Evolutionary conservation across 2,888 invertebrate species (phyloP), one percentile per base, ranked within the genome.

Genomic region (Diabrotica balteata): DNA sequence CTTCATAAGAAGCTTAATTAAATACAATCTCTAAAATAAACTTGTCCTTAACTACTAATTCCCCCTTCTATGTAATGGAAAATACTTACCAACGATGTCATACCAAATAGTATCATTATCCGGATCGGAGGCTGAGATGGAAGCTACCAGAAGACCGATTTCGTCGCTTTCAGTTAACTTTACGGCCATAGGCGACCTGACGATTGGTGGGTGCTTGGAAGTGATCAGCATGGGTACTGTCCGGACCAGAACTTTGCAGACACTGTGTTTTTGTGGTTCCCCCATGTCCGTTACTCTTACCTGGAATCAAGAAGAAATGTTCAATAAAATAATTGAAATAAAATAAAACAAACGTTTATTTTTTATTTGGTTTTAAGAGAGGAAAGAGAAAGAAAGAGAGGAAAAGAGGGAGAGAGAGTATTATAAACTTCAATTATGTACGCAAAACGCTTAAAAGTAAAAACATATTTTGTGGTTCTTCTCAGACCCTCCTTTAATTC

Each of bases 51-150:
- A 32, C 32, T 32, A 32, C 32, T 32, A 32, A 32, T 32, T 32
- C 32, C 32, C 32, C 32, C 0, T 32, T 32, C 4, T 32, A 32
- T 32, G 32, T 32, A 32, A 32, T 4, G 32, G 32, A 32, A 58
- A 10, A 43, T 8, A 86, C 91, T 86, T 83, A 94, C 93, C 92
- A 68, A 91, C 89, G 73, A 98, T 97, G 79, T 93, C 92, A 84
- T 93, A 98, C 93, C 96, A 97, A 74, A 98, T 86, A 68, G 90
- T 87, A 81, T 97, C 95, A 54, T 90, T 90, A 81, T 97, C 97
- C 63, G 90, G 90, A 85, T 97, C 97, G 51, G 87, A 85, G 7
- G 96, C 97, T 80, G 94, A 92, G 78, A 97, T 88, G 69, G 95
- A 88, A 59, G 93, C 90, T 4, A 98, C 93, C 73, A 95, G 87